Evolutionary conservation across 2,888 invertebrate genomes (phyloP).

Genomic region (Griposia aprilina): DNA sequence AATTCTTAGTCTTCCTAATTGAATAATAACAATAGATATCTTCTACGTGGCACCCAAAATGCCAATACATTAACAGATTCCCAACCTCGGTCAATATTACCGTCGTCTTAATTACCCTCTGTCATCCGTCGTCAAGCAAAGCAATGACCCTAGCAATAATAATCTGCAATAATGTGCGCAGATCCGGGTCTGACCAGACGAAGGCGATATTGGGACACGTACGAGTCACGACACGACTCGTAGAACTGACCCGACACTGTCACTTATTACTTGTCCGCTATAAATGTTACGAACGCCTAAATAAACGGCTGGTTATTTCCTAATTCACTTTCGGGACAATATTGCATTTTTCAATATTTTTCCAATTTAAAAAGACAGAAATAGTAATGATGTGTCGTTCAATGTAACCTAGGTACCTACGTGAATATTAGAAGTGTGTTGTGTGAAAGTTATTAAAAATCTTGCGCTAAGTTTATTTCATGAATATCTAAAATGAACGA

Average conservation of each 20-base stretch:
- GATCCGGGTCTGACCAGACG: constrained; percentile 61
- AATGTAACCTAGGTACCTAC: not conserved
- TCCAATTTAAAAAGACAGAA: not conserved
- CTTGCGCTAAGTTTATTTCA: constrained; percentile 28
- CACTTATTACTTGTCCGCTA: constrained; percentile 56
- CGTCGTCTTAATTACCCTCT: constrained; percentile 38
- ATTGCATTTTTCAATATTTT: constrained; percentile 20
- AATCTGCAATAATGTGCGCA: constrained; percentile 57
- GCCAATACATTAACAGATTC: not conserved
- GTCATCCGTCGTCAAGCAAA: constrained; percentile 33
- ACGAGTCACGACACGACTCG: constrained; percentile 53
- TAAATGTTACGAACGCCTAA: constrained; percentile 42
- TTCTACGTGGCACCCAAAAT: constrained; percentile 4
- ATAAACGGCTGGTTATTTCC: constrained; percentile 38
- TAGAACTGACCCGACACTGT: constrained; percentile 40
- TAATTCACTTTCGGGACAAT: constrained; percentile 11
- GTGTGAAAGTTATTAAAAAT: constrained; percentile 8
- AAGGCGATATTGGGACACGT: constrained; percentile 58
- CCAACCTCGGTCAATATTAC: constrained; percentile 26
- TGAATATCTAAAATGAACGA: constrained; percentile 33
- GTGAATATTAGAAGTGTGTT: not conserved
- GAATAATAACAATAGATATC: not conserved
- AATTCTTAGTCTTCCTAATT: not conserved
- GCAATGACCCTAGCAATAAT: constrained; percentile 34
- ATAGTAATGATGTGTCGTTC: not conserved